phyloP scores from a whole-genome alignment of 2,888 invertebrate genomes.

The Eumerus sabulonum region DNA sequence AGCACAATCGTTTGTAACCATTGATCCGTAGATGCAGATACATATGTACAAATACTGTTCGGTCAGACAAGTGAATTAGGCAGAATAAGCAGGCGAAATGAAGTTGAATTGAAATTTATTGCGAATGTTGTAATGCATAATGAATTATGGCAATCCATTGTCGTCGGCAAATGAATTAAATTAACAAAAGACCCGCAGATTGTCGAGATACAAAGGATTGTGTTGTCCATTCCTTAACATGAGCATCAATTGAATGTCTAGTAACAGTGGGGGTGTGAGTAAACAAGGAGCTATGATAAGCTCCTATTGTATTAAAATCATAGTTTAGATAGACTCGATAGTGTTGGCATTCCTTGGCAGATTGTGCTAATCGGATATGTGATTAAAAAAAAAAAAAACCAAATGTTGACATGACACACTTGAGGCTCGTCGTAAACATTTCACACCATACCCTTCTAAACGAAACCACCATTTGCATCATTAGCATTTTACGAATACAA shows the following conservation, averaged over 20 bases:
- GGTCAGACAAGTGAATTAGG: conserved; percentile 29
- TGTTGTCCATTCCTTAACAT: too few species aligned
- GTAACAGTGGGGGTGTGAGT: too few species aligned
- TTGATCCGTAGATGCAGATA: conserved; percentile 9
- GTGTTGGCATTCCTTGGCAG: too few species aligned
- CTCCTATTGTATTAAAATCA: too few species aligned
- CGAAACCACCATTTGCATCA: conserved; percentile 43
- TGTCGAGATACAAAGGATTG: conserved; percentile 30
- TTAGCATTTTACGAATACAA: conserved; percentile 45
- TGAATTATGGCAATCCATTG: conserved; percentile 49
- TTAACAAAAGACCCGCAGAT: conserved; percentile 51
- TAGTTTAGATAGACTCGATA: too few species aligned
- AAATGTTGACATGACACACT: too few species aligned
- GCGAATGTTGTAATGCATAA: conserved; percentile 32
- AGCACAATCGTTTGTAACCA: conserved; percentile 11
- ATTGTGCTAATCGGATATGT: too few species aligned
- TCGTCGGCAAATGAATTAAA: conserved; percentile 38
- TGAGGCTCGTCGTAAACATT: too few species aligned
- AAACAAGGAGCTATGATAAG: too few species aligned
- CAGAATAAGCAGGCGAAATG: conserved; percentile 32
- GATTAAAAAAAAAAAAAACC: too few species aligned
- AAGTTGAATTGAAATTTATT: conserved; percentile 63
- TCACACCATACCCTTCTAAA: too few species aligned
- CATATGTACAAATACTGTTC: conserved; percentile 17
- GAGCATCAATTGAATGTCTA: too few species aligned